Conservation (phyloP, 1,140 invertebrate genomes). For the Sarcophaga bullata region DNA sequence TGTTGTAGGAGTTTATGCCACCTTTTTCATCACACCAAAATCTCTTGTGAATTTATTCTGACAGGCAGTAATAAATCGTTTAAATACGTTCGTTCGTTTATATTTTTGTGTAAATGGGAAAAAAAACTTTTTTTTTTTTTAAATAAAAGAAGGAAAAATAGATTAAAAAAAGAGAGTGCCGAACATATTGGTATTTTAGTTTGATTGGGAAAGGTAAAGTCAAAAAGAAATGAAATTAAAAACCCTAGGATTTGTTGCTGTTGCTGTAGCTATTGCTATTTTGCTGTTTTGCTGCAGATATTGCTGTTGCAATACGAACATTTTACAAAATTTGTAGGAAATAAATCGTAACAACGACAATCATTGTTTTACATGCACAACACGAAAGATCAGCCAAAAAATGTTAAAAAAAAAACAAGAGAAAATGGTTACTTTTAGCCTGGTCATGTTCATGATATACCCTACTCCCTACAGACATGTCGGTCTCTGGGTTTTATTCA, state of each 20-base stretch:
- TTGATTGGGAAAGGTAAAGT: not conserved
- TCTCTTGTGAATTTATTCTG: not conserved
- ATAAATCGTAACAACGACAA: not conserved
- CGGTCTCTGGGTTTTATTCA: too few species aligned
- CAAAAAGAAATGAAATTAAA: not conserved
- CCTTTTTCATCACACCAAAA: not conserved
- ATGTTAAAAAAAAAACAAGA: too few species aligned
- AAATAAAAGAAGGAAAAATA: not conserved
- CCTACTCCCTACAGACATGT: too few species aligned
- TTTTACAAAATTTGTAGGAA: not conserved
- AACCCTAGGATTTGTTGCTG: not conserved
- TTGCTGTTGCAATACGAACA: not conserved
- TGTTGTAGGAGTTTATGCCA: not conserved
- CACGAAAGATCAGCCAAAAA: not conserved
- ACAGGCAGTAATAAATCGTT: not conserved
- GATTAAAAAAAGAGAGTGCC: not conserved
- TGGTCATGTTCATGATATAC: too few species aligned
- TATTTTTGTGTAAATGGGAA: not conserved
- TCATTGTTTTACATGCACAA: too few species aligned
- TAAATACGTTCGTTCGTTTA: not conserved
- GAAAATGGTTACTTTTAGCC: not conserved
- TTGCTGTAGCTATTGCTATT: not conserved
- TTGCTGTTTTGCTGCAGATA: too few species aligned
- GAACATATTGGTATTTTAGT: not conserved
- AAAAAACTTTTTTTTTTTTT: not conserved